These are phyloP conservation scores for Xenops minutus DNA, from an alignment of 2,797 vertebrate genomes.

Conservation along the genomic window DNA sequence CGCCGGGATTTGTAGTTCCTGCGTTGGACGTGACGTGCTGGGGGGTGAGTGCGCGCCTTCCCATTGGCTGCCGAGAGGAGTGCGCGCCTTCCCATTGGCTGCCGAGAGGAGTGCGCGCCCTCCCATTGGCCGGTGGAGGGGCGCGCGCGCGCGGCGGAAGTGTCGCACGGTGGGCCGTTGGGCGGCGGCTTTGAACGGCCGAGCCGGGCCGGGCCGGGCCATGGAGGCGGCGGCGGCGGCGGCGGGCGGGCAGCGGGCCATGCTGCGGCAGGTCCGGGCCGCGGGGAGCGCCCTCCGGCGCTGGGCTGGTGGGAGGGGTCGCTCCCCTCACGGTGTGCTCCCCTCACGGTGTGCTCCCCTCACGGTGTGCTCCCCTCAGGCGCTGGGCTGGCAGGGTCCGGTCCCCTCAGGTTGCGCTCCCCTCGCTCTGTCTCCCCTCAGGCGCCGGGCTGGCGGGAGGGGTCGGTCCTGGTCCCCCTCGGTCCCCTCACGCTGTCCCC, in stretches of 20 bases:
- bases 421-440: background rate
- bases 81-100: background rate
- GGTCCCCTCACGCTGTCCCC: background rate
- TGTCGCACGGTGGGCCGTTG: background rate
- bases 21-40: fast-evolving
- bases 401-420: no score
- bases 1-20: background rate
- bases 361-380: no score
- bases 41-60: no score
- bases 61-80: no score
- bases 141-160: slow-evolving; percentile 11
- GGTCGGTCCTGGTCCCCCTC: background rate
- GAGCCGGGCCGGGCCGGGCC: background rate
- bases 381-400: no score
- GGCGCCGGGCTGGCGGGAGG: background rate
- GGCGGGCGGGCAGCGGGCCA: background rate
- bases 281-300: background rate
- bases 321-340: no score
- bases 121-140: background rate
- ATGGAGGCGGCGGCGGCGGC: background rate
- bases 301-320: background rate
- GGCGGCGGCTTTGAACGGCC: slow-evolving; percentile 18
- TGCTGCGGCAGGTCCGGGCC: background rate
- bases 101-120: fast-evolving
- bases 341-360: background rate